Evolutionary conservation across 2,797 vertebrate genomes (phyloP), one percentile per base, ranked within the genome.

Genomic region (Siniperca obscura): DNA sequence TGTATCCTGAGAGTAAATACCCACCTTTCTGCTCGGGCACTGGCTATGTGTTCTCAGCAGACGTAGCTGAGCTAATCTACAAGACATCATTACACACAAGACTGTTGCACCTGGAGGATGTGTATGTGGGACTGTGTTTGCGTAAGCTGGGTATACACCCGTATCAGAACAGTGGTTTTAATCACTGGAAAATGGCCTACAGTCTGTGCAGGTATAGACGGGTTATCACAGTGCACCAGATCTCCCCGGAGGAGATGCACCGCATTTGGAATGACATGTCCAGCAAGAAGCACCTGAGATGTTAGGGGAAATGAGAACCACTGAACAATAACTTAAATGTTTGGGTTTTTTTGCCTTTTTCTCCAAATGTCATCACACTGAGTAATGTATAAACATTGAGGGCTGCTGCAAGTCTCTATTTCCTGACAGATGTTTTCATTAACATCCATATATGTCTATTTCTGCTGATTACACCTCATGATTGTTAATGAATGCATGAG

Each of bases 171-270:
- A 99, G 97, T 93, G 98, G 98, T 83, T 99, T 99, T 90, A 99
- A 99, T 95, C 98, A 99, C 95, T 99, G 98, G 98, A 99, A 99
- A 94, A 98, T 99, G 97, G 98, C 98, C 76, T 99, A 99, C 87
- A 99, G 98, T 88, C 96, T 99, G 91, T 99, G 98, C 87, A 93
- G 98, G 80, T 99, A 98, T 90, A 96, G 98, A 3, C 95, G 98
- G 14, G 97, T 99, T 59, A 98, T 99, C 94, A 99, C 98, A 0
- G 98, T 99, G 76, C 98, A 99, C 94, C 98, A 99, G 94, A 98
- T 99, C 93, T 97, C 98, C 40, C 98, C 98, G 0, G 98, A 99
- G 94, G 98, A 99, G 95, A 99, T 99, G 97, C 98, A 99, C 91
- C 97, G 97, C 67, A 97, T 99, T 93, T 99, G 98, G 98, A 99